Evolutionary conservation across 2,888 invertebrate species (phyloP).

Genomic region (Tinea trinotella): DNA sequence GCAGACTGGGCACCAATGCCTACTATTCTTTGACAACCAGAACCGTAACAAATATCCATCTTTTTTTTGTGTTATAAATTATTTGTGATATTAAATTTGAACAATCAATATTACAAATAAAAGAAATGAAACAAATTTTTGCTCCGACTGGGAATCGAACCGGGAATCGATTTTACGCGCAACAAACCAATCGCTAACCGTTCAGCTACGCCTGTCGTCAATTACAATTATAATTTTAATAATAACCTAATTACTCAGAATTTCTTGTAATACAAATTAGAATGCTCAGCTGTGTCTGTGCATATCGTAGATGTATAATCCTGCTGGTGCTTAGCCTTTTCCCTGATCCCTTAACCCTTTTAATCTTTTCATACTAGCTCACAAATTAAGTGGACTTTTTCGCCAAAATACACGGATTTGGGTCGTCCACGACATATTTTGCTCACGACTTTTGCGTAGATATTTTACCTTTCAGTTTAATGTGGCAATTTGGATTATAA

Average conservation of each 20-base stretch:
- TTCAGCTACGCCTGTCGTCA: no score
- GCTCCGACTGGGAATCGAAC: background rate
- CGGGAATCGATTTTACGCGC: no score
- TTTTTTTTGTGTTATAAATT: no score
- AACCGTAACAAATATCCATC: no score
- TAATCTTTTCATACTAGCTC: constrained; percentile 7
- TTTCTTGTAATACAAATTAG: background rate
- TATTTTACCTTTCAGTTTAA: constrained; percentile 10
- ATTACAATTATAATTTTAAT: no score
- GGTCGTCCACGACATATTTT: constrained; percentile 5
- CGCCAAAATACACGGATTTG: constrained; percentile 2
- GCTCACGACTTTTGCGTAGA: constrained; percentile 5
- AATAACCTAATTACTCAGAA: background rate
- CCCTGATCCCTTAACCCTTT: constrained; percentile 5
- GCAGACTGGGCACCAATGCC: no score
- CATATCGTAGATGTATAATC: background rate
- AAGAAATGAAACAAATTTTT: background rate
- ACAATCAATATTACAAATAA: no score
- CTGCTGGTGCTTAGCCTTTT: background rate
- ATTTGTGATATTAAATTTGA: no score
- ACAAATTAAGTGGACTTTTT: constrained; percentile 13
- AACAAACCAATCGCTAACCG: no score
- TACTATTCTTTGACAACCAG: no score
- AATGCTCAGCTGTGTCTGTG: background rate
- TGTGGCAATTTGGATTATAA: constrained; percentile 4